Evolutionary conservation across 2,888 invertebrate species (phyloP).

Genomic region (Itoplectis maculator): DNA sequence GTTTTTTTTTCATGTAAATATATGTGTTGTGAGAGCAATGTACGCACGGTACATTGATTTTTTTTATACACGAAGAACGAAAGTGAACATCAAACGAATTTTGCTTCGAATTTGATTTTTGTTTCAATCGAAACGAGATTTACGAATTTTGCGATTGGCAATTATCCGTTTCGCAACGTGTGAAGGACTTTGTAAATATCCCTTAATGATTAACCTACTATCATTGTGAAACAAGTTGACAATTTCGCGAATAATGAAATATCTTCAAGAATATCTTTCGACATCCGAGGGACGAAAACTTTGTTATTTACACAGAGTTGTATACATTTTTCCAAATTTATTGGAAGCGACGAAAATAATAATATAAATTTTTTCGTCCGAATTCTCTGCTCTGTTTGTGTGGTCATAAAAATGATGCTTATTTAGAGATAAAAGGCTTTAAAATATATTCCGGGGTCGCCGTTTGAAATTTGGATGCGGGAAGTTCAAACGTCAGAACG

Average conservation of each 20-base stretch:
- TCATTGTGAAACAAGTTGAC: constrained; percentile 13
- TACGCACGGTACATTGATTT: constrained; percentile 46
- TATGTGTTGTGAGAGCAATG: constrained; percentile 34
- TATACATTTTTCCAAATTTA: not conserved
- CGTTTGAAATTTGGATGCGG: constrained; percentile 6
- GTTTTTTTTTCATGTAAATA: constrained; percentile 17
- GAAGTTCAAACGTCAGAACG: not conserved
- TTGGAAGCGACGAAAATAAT: not conserved
- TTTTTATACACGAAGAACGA: constrained; percentile 36
- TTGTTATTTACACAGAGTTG: not conserved
- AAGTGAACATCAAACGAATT: constrained; percentile 27
- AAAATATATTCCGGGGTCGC: not conserved
- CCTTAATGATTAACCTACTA: constrained; percentile 27
- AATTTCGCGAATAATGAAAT: constrained; percentile 15
- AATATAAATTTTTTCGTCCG: not conserved
- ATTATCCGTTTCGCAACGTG: constrained; percentile 11
- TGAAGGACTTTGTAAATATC: constrained; percentile 16
- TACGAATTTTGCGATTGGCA: constrained; percentile 1
- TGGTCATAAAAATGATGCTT: not conserved
- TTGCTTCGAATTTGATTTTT: not conserved
- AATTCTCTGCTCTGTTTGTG: too few relatives aligned
- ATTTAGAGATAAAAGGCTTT: not conserved
- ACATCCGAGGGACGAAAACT: not conserved
- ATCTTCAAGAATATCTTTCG: constrained; percentile 18
- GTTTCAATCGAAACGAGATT: not conserved